Evolutionary conservation across 2,888 invertebrate genomes (phyloP), one percentile per base, ranked within the genome.

Genomic region (Holacanthella duospinosa): DNA sequence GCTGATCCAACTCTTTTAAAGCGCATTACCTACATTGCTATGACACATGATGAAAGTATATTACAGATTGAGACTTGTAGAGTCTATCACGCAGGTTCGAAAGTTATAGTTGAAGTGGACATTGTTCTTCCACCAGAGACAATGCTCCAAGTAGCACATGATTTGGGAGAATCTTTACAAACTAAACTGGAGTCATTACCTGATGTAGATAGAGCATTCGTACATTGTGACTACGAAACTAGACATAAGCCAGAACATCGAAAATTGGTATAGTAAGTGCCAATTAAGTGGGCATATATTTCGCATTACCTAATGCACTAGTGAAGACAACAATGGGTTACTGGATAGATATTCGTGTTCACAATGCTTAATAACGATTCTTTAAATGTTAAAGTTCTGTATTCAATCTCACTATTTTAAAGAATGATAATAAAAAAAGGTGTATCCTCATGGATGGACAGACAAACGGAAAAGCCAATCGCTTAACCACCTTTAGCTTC

Each of bases 21-120:
- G 61, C 55, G 36, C 16, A 19, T 61, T 16, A 61, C 54, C 29
- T 61, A 61, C 55, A 36, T 61, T 25, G 61, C 61, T 2, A 61
- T 61, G 61, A 61, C 55, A 4, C 61, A 61, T 61, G 61, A 61
- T 25, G 61, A 54, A 12, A 28, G 55, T 29, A 61, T 61, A 29
- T 2, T 55, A 2, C 55, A 61, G 21, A 27, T 61, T 4, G 61
- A 61, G n/a, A 55, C 36, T 3, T 48, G 54, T 25, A 26, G 61
- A 36, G 61, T 29, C 19, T 61, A 61, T 43, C 61, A 61, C 54
- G 55, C 61, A n/a, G 61, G 61, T n/a, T 27, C 55, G 19, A 61
- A 61, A 25, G 36, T 61, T 2, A 61, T 61, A 21, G 61, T 54
- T 2, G 61, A 61, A 61, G 55, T 61, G n/a, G 61, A 61, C 43